These are phyloP conservation scores for Drosophila erecta DNA, from an alignment of 1,140 invertebrate species.

Conservation along the genomic window DNA sequence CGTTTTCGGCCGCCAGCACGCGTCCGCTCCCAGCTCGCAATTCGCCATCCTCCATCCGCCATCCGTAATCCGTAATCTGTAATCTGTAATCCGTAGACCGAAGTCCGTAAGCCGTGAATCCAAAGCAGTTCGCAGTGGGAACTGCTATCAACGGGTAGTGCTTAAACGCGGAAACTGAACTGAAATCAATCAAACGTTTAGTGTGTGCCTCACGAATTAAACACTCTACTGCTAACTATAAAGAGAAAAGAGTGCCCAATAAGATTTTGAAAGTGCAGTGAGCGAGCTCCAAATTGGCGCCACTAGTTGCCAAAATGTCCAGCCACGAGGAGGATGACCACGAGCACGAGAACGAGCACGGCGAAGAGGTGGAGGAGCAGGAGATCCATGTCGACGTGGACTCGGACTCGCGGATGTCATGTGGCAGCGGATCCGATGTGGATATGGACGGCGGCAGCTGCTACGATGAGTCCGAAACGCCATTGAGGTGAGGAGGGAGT, in stretches of 20 bases:
- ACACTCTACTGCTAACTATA: slow-evolving; percentile 7
- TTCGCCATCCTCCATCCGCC: slow-evolving; percentile 9
- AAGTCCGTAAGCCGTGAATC: neutral
- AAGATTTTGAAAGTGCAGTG: slow-evolving; percentile 14
- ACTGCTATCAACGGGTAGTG: slow-evolving; percentile 48
- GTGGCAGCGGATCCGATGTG: slow-evolving; percentile 85
- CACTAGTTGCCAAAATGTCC: slow-evolving; percentile 76
- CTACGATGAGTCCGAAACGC: slow-evolving; percentile 84
- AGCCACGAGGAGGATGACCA: slow-evolving; percentile 84
- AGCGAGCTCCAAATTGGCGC: slow-evolving; percentile 64
- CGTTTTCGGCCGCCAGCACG: slow-evolving; percentile 76
- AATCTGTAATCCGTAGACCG: neutral
- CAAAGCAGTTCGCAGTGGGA: slow-evolving; percentile 22
- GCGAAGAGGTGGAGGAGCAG: slow-evolving; percentile 86
- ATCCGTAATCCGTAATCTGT: slow-evolving; percentile 9
- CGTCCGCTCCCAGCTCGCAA: slow-evolving; percentile 64
- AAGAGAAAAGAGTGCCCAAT: neutral
- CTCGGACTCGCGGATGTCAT: slow-evolving; percentile 87
- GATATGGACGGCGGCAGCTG: slow-evolving; percentile 85
- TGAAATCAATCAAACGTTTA: slow-evolving; percentile 52
- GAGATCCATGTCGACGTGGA: slow-evolving; percentile 87
- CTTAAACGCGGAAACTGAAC: slow-evolving; percentile 33
- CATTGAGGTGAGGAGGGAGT: slow-evolving; percentile 66
- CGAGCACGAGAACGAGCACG: slow-evolving; percentile 70
- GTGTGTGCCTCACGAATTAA: slow-evolving; percentile 26